These are phyloP conservation scores for Myrmecobius fasciatus DNA, from an alignment of 2,113 vertebrate species.

Conservation along the genomic window DNA sequence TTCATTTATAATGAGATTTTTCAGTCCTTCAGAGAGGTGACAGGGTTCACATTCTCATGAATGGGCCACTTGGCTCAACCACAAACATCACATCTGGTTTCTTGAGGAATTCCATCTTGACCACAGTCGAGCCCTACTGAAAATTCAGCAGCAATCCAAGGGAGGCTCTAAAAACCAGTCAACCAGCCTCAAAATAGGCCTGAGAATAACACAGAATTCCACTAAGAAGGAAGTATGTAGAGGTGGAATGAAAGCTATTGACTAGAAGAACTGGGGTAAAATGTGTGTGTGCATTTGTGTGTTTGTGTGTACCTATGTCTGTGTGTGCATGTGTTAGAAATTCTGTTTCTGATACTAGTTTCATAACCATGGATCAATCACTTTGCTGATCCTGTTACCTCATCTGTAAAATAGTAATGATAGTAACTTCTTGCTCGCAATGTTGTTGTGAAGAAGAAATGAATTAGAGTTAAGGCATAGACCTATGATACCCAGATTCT, in stretches of 20 bases:
- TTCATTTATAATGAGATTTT: background rate
- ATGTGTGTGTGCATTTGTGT: background rate
- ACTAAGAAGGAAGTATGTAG: conserved; percentile 34
- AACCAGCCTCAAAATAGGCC: background rate
- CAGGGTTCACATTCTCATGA: background rate
- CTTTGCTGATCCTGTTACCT: background rate
- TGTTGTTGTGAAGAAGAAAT: background rate
- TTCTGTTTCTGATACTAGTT: background rate
- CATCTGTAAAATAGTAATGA: background rate
- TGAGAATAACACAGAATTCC: background rate
- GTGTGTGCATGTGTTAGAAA: background rate
- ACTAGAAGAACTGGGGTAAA: background rate
- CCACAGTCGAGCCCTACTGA: background rate
- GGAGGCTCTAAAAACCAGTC: background rate
- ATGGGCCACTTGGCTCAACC: background rate
- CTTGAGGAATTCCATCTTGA: background rate
- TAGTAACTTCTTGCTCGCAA: background rate
- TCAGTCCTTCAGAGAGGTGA: background rate
- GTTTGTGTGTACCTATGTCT: background rate
- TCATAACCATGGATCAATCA: background rate
- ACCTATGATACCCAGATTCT: background rate
- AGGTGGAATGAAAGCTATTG: background rate
- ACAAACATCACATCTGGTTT: background rate
- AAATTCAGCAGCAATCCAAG: background rate
- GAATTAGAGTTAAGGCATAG: background rate